These are phyloP conservation scores for Morelia viridis DNA, from an alignment of 2,797 vertebrate genomes.

Conservation along the genomic window DNA sequence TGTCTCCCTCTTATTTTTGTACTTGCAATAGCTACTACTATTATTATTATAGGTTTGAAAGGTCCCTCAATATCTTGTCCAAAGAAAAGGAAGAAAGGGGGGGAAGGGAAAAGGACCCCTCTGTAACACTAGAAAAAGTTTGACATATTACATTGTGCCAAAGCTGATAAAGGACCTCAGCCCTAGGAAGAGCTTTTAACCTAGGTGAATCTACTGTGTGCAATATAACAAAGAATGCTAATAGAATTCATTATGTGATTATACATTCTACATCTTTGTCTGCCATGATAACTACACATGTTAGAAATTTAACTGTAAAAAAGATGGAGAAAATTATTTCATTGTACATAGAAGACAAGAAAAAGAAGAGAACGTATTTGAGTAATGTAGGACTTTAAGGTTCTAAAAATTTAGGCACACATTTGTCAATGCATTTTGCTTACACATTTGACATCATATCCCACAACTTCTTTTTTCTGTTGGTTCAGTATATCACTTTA, in stretches of 20 bases:
- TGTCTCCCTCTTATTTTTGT: background rate
- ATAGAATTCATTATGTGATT: background rate
- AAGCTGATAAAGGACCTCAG: background rate
- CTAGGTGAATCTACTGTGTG: background rate
- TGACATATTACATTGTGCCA: background rate
- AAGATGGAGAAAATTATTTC: background rate
- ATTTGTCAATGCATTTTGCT: background rate
- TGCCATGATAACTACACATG: background rate
- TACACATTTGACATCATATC: background rate
- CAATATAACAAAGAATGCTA: background rate
- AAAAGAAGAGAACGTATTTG: background rate
- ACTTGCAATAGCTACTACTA: background rate
- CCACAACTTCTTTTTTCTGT: no score
- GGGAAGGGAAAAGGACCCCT: background rate
- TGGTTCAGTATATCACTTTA: no score
- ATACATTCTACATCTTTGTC: no score
- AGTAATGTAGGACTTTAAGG: background rate
- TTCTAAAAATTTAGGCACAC: background rate
- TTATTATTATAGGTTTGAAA: background rate
- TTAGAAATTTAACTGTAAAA: background rate
- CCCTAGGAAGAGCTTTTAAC: background rate
- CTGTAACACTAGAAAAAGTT: background rate
- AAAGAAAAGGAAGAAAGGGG: background rate
- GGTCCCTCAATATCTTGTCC: background rate
- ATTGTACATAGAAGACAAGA: background rate